Evolutionary conservation across 1,140 invertebrate species (phyloP).

Genomic region (Mya arenaria): DNA sequence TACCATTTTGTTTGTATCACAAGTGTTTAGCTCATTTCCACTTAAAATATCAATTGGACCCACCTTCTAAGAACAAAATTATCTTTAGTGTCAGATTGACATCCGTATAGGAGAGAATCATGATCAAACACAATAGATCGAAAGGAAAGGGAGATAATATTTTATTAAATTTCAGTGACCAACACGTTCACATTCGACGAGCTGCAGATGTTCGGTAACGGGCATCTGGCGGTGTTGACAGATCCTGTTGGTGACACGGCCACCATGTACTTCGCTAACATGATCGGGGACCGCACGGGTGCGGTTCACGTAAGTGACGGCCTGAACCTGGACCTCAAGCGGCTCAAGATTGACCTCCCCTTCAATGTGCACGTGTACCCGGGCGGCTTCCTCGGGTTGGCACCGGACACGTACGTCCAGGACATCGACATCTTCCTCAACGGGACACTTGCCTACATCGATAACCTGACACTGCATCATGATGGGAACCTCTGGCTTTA

Average conservation of each 20-base stretch:
- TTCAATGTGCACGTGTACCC: slow-evolving; percentile 73
- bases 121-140: too few relatives aligned
- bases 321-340: slow-evolving; percentile 68
- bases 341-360: slow-evolving; percentile 68
- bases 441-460: slow-evolving; percentile 69
- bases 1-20: too few relatives aligned
- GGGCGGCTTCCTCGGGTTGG: slow-evolving; percentile 68
- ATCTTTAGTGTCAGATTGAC: too few relatives aligned
- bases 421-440: slow-evolving; percentile 71
- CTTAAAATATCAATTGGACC: too few relatives aligned
- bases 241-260: slow-evolving; percentile 59
- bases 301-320: slow-evolving; percentile 68
- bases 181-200: slow-evolving; percentile 71
- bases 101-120: too few relatives aligned
- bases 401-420: slow-evolving; percentile 68
- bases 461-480: slow-evolving; percentile 71
- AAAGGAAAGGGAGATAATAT: too few relatives aligned
- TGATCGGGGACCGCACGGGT: slow-evolving; percentile 73
- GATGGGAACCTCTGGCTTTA: slow-evolving; percentile 68
- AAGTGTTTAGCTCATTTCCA: too few relatives aligned
- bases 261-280: slow-evolving; percentile 67
- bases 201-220: slow-evolving; percentile 73
- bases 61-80: too few relatives aligned
- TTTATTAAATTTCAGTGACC: slow-evolving; percentile 44
- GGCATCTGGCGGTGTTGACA: slow-evolving; percentile 70